Evolutionary conservation across 2,797 vertebrate species (phyloP), one percentile per base, ranked within the genome.

Genomic region (Peromyscus eremicus): DNA sequence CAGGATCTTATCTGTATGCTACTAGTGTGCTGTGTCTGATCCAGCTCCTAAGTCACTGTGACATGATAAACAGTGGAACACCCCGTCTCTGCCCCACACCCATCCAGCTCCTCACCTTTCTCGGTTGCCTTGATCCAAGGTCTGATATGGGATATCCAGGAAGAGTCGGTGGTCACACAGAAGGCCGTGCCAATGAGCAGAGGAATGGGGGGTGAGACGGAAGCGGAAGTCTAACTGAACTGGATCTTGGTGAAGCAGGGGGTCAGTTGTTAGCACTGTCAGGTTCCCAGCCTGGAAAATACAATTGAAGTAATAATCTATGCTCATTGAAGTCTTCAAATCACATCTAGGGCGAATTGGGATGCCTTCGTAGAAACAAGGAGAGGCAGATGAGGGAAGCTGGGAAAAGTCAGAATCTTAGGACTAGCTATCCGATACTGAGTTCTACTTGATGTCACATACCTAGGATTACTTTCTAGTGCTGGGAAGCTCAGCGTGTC

Each of bases 161-260:
- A 98, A 98, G 55, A 98, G 97, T 14, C 5, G 84, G 3, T 86
- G 94, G 52, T 97, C 96, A n/a, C 73, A 88, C n/a, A 98, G 97
- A 66, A 98, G 96, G 55, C 98, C 98, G 23, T 98, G 98, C 98
- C 98, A 98, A 0, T 98, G 98, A 19, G 77, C 68, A 64, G 92
- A 94, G 23, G 95, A 95, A 64, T 95, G 68, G 34, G 97, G 94
- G 21, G 96, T 96, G 29, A 96, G 96, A 73, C 91, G 86, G 29
- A 98, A 98, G 60, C 98, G 97, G 75, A 98, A 98, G 88, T 98
- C 98, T 94, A 98, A 57, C 52, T 97, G 98, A 17, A 97, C 92
- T 0, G 97, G 94, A 37, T 94, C 49, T 80, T 96, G 94, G 23
- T 96, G 96, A 70, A 60, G 94, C 84, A 97, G 96, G 43, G 70